These are phyloP conservation scores for Linyphia triangularis DNA, from an alignment of 2,888 invertebrate species.

Conservation along the genomic window DNA sequence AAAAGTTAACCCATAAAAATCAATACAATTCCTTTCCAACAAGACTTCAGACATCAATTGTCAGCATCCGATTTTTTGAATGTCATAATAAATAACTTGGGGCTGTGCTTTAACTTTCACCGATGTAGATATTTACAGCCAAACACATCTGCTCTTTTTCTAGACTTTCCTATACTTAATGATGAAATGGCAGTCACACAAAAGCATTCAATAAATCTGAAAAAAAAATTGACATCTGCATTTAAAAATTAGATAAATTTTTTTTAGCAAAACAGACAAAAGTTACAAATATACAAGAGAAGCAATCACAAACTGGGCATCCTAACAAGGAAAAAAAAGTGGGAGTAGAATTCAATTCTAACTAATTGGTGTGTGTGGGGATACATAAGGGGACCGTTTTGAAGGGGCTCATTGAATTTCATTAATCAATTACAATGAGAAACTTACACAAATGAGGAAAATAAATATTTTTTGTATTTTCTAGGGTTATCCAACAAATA, in stretches of 20 bases:
- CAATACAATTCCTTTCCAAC: neutral
- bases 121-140: neutral
- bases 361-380: too few relatives aligned
- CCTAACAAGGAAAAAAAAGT: too few relatives aligned
- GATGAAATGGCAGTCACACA: slow-evolving; percentile 15
- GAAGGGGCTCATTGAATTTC: too few relatives aligned
- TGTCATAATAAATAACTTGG: neutral
- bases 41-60: neutral
- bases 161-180: slow-evolving; percentile 30
- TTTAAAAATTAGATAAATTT: neutral
- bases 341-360: too few relatives aligned
- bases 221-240: neutral
- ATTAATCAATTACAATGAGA: too few relatives aligned
- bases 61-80: neutral
- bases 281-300: too few relatives aligned
- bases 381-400: too few relatives aligned
- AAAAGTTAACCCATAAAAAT: neutral
- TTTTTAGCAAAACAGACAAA: too few relatives aligned
- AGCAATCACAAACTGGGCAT: too few relatives aligned
- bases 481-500: too few relatives aligned
- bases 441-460: too few relatives aligned
- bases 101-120: neutral
- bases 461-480: too few relatives aligned
- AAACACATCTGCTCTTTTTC: slow-evolving; percentile 4
- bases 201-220: neutral